phyloP scores from a whole-genome alignment of 2,888 invertebrate genomes.

The Zootermopsis nevadensis region DNA sequence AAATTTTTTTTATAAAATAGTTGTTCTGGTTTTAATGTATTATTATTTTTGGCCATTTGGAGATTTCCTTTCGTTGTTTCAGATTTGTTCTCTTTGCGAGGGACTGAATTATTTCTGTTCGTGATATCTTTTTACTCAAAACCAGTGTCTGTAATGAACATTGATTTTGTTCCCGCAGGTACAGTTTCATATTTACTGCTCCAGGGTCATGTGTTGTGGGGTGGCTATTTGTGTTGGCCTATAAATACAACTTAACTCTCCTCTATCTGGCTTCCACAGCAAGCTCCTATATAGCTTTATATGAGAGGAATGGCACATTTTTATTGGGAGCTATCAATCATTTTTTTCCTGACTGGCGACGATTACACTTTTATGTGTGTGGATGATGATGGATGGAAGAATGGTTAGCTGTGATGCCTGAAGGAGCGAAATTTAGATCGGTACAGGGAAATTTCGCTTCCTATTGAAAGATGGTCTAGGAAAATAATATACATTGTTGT shows the following conservation, averaged over 20 bases:
- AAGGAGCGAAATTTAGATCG: background rate
- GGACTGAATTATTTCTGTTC: too few relatives aligned
- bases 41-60: too few relatives aligned
- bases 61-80: too few relatives aligned
- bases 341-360: slow-evolving; percentile 18
- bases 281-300: background rate
- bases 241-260: slow-evolving; percentile 20
- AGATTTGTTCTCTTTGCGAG: too few relatives aligned
- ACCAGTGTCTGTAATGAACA: too few relatives aligned
- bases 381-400: slow-evolving; percentile 27
- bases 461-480: background rate
- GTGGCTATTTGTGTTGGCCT: background rate
- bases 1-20: too few relatives aligned
- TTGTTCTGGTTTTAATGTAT: too few relatives aligned
- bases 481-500: background rate
- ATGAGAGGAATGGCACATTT: slow-evolving; percentile 30
- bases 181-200: too few relatives aligned
- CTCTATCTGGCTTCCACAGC: background rate
- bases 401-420: background rate
- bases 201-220: background rate
- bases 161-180: too few relatives aligned
- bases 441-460: background rate
- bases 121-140: too few relatives aligned
- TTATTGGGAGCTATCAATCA: slow-evolving; percentile 38
- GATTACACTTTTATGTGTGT: slow-evolving; percentile 22